Base-by-base conservation (phyloP, 2,888 invertebrate genomes). In the Athrips mouffetella region DNA sequence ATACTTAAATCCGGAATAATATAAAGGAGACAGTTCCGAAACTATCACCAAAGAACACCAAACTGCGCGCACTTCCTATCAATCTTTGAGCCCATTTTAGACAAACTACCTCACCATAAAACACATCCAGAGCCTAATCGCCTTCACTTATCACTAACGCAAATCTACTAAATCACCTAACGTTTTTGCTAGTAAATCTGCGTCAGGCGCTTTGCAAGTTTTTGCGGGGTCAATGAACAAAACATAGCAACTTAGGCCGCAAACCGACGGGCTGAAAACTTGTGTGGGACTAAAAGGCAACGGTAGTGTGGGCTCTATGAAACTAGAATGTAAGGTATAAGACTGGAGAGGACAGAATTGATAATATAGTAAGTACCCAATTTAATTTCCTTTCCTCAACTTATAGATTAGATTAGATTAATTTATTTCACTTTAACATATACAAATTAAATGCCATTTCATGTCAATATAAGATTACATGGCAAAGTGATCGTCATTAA, bases 221-320 rank as follows among this genome's bases (percentile, higher is more conserved):
- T 40, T 40, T 44, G 37, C 23, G 20, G 15, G 48, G 44, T 49
- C 48, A 45, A 39, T 29, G 48, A 18, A 25, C 45, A 42, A 45
- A 49, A 45, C 48, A 37, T 25, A 23, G 37, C 4, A 48, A 35
- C 42, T 41, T 13, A 15, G 10, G 25, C 11, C 23, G 25, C 33
- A 23, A 40, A 13, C 31, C 39, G 41, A 13, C 46, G 45, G 45
- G 45, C 63, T 57, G 50, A 70, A 70, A 67, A 66, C 62, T 62
- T 56, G 59, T 57, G 66, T 60, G 53, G 57, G 56, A 60, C 62
- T 71, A 70, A 73, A 74, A 73, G 66, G 67, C 58, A 62, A 61
- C 63, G 60, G 13, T 13, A 21, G 21, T 20, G 37, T 16, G 20
- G n/a, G 59, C 57, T 56, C 58, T 61, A 49, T 55, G 52, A 47